Conservation (phyloP, 1,140 invertebrate genomes). For the Nomia melanderi region DNA sequence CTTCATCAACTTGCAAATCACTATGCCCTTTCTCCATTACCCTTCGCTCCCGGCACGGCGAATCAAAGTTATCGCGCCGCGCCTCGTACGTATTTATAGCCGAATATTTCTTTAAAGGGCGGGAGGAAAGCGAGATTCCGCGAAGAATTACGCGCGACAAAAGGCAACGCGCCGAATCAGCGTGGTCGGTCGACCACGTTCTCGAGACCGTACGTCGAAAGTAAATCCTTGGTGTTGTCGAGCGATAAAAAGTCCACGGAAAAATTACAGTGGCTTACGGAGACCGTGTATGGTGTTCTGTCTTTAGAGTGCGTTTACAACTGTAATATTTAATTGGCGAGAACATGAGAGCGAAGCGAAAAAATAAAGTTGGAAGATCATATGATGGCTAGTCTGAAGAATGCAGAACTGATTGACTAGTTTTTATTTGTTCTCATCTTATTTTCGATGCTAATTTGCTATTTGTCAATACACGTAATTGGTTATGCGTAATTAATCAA, state of each 20-base stretch:
- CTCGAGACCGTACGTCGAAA: conserved; percentile 4
- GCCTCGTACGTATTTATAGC: conserved; percentile 27
- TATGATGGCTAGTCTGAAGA: too few relatives aligned
- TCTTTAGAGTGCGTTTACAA: too few relatives aligned
- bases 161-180: conserved; percentile 25
- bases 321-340: too few relatives aligned
- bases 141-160: conserved; percentile 21
- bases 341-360: too few relatives aligned
- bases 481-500: too few relatives aligned
- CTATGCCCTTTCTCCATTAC: background rate
- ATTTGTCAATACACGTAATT: too few relatives aligned
- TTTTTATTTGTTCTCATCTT: too few relatives aligned
- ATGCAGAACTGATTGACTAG: too few relatives aligned
- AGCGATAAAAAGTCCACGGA: background rate
- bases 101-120: background rate
- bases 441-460: too few relatives aligned
- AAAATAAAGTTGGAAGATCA: too few relatives aligned
- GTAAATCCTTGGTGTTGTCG: conserved; percentile 15
- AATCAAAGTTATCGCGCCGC: conserved; percentile 19
- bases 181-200: background rate
- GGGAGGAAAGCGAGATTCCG: background rate
- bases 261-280: conserved; percentile 48
- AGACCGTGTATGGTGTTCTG: conserved; percentile 5
- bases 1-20: conserved; percentile 16
- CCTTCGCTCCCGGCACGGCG: background rate